These are phyloP conservation scores for Cryptocheilus praepositus DNA, from an alignment of 2,888 invertebrate genomes.

Conservation along the genomic window DNA sequence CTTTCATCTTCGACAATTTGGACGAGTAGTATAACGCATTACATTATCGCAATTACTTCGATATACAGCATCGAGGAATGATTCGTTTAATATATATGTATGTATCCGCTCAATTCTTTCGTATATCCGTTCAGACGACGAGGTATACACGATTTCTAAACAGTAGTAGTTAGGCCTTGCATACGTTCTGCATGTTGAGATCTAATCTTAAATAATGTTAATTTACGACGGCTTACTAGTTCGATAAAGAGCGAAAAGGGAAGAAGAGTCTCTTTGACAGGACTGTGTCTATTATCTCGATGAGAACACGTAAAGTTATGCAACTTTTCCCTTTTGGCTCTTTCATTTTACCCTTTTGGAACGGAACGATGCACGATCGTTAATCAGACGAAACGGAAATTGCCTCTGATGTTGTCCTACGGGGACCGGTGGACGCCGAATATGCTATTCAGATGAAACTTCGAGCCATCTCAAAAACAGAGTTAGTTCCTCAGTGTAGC, in stretches of 20 bases:
- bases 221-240: slow-evolving; percentile 51
- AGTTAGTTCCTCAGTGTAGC: too few relatives aligned
- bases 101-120: slow-evolving; percentile 46
- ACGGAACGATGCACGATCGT: neutral
- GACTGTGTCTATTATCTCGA: slow-evolving; percentile 17
- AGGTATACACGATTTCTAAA: slow-evolving; percentile 49
- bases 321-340: slow-evolving; percentile 47
- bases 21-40: slow-evolving; percentile 68
- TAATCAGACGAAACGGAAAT: slow-evolving; percentile 1
- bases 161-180: slow-evolving; percentile 67
- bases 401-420: neutral
- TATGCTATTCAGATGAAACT: too few relatives aligned
- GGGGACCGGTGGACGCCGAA: too few relatives aligned
- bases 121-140: slow-evolving; percentile 49
- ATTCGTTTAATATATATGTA: slow-evolving; percentile 65
- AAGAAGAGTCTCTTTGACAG: slow-evolving; percentile 23
- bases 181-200: slow-evolving; percentile 63
- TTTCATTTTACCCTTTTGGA: slow-evolving; percentile 3
- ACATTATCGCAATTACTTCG: slow-evolving; percentile 68
- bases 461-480: too few relatives aligned
- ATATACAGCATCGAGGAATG: slow-evolving; percentile 73
- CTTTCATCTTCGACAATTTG: slow-evolving; percentile 59
- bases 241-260: slow-evolving; percentile 56
- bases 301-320: slow-evolving; percentile 22
- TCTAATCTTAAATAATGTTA: slow-evolving; percentile 64